phyloP scores from a whole-genome alignment of 2,113 vertebrate genomes.

The Rhabdomys dilectus region DNA sequence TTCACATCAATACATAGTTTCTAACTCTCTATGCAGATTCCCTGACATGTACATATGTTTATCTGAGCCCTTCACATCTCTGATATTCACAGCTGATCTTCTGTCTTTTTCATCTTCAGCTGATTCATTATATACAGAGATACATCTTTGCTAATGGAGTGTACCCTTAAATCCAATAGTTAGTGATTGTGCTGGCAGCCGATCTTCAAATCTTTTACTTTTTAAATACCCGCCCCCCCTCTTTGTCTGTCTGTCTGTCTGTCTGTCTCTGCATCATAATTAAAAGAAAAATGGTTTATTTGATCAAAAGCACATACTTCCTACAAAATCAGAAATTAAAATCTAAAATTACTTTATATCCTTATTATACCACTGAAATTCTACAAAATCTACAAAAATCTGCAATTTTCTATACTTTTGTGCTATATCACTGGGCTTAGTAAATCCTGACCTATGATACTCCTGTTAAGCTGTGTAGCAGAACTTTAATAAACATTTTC shows the following conservation, averaged over 20 bases:
- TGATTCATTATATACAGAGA: neutral
- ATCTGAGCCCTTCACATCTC: neutral
- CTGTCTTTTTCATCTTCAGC: neutral
- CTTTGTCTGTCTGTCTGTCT: no score
- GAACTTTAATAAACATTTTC: conserved; percentile 33
- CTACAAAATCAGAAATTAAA: conserved; percentile 3
- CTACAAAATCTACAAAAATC: neutral
- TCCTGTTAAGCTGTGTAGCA: neutral
- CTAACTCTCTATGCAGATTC: neutral
- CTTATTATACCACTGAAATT: conserved; percentile 32
- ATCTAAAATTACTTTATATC: neutral
- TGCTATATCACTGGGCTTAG: neutral
- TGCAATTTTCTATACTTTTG: neutral
- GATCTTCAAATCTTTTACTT: neutral
- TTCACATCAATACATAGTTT: neutral
- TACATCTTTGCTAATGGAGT: neutral
- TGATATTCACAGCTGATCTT: neutral
- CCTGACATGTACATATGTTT: neutral
- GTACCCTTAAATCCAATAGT: no score
- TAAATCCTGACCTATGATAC: conserved; percentile 51
- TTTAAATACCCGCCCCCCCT: neutral
- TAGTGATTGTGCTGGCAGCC: neutral
- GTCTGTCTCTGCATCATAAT: neutral
- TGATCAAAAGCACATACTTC: neutral
- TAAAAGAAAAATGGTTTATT: neutral